Conservation (phyloP, 2,797 vertebrate species). For the Lacerta viridis region DNA sequence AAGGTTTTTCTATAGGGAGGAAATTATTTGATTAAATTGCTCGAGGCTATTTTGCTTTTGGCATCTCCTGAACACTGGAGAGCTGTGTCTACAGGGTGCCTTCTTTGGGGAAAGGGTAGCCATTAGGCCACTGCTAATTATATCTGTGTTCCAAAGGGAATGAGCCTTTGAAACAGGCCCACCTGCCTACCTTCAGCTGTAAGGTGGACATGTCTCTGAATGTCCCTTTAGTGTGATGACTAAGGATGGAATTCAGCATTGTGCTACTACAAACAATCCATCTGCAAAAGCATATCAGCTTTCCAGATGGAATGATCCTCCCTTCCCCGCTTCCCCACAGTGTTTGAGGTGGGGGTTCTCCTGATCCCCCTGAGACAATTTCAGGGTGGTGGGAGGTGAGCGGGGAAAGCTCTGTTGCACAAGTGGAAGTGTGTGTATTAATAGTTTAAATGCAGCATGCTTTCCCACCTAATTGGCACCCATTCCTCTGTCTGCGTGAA, state of each 20-base stretch:
- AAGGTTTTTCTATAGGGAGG: neutral
- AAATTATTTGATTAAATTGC: slow-evolving; percentile 34
- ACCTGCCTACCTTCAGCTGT: slow-evolving; percentile 16
- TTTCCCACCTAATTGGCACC: neutral
- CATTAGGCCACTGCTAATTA: slow-evolving; percentile 24
- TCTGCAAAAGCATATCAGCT: too few relatives aligned
- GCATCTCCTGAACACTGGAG: slow-evolving; percentile 6
- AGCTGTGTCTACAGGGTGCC: slow-evolving; percentile 3
- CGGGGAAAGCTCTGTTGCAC: too few relatives aligned
- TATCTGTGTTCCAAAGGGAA: slow-evolving; percentile 21
- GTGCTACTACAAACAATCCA: too few relatives aligned
- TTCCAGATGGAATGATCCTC: too few relatives aligned
- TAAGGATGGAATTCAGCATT: neutral
- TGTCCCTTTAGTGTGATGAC: neutral
- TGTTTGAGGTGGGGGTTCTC: too few relatives aligned
- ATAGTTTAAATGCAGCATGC: too few relatives aligned
- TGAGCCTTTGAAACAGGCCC: slow-evolving; percentile 17
- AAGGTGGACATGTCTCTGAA: neutral
- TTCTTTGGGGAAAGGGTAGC: slow-evolving; percentile 9
- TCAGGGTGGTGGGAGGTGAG: too few relatives aligned
- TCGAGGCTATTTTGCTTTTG: slow-evolving; percentile 31
- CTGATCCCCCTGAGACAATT: too few relatives aligned
- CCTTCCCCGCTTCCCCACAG: too few relatives aligned
- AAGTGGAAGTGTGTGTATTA: neutral
- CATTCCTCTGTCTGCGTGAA: neutral